Conservation (phyloP, 2,888 invertebrate species). For the Coelopa pilipes region DNA sequence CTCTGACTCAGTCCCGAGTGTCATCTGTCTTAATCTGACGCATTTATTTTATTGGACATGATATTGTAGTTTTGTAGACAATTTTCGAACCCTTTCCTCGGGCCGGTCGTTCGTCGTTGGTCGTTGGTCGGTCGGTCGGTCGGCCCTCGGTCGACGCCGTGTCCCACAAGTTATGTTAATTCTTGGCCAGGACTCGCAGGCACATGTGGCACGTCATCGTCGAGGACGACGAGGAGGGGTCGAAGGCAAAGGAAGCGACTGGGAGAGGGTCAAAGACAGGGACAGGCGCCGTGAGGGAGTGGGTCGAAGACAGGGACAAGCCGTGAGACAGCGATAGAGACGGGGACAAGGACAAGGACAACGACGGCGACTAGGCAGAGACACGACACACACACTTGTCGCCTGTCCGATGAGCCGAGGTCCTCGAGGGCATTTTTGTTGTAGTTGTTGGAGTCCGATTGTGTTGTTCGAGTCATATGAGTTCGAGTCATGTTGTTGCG, state of each 20-base stretch:
- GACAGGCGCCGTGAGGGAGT: not conserved
- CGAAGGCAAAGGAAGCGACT: not conserved
- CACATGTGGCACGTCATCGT: slow-evolving; percentile 10
- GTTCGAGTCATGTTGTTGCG: slow-evolving; percentile 45
- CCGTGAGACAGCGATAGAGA: not conserved
- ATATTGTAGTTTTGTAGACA: slow-evolving; percentile 23
- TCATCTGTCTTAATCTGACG: slow-evolving; percentile 39
- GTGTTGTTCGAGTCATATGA: too few species aligned
- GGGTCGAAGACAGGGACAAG: not conserved
- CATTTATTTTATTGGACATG: slow-evolving; percentile 41
- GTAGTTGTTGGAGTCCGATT: too few species aligned
- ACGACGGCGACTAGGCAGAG: not conserved
- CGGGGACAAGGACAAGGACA: slow-evolving; percentile 14
- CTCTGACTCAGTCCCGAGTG: slow-evolving; percentile 18
- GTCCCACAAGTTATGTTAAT: slow-evolving; percentile 42
- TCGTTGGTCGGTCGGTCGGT: too few species aligned
- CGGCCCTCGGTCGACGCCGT: slow-evolving; percentile 10
- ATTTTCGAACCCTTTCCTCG: not conserved
- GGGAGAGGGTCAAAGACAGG: not conserved
- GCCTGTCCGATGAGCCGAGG: slow-evolving; percentile 52
- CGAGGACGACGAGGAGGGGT: not conserved
- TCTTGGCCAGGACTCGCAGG: slow-evolving; percentile 27
- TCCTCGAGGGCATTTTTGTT: slow-evolving; percentile 27
- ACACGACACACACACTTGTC: slow-evolving; percentile 53
- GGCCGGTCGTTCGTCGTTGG: slow-evolving; percentile 19